A percentile compares a stretch with the other conserved stretches of the same genome.
These are phyloP conservation scores for Sweltsa coloradensis DNA, from an alignment of 1,140 invertebrate genomes.

Conservation along the genomic window DNA sequence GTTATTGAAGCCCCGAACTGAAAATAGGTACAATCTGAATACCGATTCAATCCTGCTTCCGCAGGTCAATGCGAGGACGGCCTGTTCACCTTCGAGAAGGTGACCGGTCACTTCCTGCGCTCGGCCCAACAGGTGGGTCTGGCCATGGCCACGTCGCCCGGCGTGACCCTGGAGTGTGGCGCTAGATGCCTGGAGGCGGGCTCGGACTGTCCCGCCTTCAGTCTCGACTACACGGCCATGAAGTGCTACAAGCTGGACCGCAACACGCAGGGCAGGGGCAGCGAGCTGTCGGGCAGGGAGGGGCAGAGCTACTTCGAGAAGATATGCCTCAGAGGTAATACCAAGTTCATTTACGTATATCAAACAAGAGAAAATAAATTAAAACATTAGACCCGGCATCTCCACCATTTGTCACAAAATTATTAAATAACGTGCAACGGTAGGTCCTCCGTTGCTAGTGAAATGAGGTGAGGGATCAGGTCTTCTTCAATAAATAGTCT, in stretches of 20 bases:
- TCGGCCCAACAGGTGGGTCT: conserved; percentile 31
- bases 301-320: conserved; percentile 38
- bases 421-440: too few relatives aligned
- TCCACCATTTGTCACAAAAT: too few relatives aligned
- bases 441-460: too few relatives aligned
- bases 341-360: too few relatives aligned
- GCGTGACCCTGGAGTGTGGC: conserved; percentile 29
- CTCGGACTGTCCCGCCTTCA: conserved; percentile 34
- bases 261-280: conserved; percentile 34
- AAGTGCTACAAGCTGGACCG: conserved; percentile 35
- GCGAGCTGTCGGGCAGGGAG: conserved; percentile 28
- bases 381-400: too few relatives aligned
- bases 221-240: conserved; percentile 32
- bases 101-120: conserved; percentile 33
- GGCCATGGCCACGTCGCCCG: conserved; percentile 25
- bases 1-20: too few relatives aligned
- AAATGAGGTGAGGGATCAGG: too few relatives aligned
- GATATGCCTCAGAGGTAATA: conserved; percentile 35
- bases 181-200: conserved; percentile 28
- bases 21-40: too few relatives aligned
- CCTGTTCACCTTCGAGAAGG: conserved; percentile 37
- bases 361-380: too few relatives aligned
- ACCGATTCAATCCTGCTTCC: conserved; percentile 5
- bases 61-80: conserved; percentile 34
- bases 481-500: too few relatives aligned